Evolutionary conservation across 2,797 vertebrate genomes (phyloP).

Genomic region (Enteromius unitaeniatus): DNA sequence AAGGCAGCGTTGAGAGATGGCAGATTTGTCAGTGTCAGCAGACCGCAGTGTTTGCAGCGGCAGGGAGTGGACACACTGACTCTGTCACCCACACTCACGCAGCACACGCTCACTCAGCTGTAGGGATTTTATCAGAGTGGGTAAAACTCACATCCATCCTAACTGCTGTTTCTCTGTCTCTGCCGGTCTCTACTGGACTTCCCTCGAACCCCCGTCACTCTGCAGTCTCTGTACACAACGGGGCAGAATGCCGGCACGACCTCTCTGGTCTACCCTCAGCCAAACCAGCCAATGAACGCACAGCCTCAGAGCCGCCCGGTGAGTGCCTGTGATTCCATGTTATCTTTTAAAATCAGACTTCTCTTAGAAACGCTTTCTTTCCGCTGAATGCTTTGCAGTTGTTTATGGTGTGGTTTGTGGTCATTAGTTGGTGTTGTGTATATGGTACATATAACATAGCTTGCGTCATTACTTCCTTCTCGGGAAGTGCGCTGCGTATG

Average conservation of each 20-base stretch:
- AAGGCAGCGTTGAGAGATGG: conserved; percentile 61
- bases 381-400: conserved; percentile 10
- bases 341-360: background rate
- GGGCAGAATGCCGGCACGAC: conserved; percentile 95
- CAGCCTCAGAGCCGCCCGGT: conserved; percentile 97
- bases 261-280: conserved; percentile 91
- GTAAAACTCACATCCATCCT: conserved; percentile 7
- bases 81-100: conserved; percentile 49
- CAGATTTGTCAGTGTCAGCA: conserved; percentile 67
- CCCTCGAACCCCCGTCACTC: conserved; percentile 35
- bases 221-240: conserved; percentile 92
- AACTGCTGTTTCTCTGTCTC: conserved; percentile 29
- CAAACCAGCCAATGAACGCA: conserved; percentile 94
- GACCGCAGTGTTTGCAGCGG: conserved; percentile 62
- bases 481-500: conserved; percentile 3
- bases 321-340: conserved; percentile 70
- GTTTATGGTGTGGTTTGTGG: conserved; percentile 32
- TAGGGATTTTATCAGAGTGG: conserved; percentile 32
- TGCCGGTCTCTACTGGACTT: conserved; percentile 1
- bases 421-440: conserved; percentile 16
- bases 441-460: conserved; percentile 8
- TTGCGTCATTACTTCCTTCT: conserved; percentile 34
- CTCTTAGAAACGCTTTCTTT: background rate
- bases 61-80: conserved; percentile 58
- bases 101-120: conserved; percentile 28